A percentile compares a stretch with the other conserved stretches of the same genome.
Conservation (phyloP, 2,888 invertebrate genomes). For the Agrotis exclamationis region DNA sequence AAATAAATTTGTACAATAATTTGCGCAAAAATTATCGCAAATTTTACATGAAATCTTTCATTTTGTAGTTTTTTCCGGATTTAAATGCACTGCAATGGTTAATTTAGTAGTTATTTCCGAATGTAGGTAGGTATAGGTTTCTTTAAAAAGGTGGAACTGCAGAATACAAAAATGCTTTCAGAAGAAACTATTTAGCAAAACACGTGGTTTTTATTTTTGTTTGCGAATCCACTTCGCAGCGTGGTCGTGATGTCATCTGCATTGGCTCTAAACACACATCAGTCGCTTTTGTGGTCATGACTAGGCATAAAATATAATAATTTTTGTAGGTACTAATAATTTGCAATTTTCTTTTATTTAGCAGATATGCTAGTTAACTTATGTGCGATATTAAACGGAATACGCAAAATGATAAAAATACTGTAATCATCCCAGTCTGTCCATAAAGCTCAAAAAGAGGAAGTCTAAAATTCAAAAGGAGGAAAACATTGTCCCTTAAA, state of each 20-base stretch:
- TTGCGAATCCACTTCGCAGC: not conserved
- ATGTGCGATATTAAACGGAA: not conserved
- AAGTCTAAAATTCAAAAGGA: not conserved
- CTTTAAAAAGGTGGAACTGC: not conserved
- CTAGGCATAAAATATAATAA: not conserved
- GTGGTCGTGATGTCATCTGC: conserved; percentile 3
- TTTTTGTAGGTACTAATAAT: not conserved
- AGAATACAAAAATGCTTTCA: not conserved
- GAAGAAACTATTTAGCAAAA: not conserved
- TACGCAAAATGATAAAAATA: not conserved
- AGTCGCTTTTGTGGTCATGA: conserved; percentile 15
- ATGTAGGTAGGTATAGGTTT: not conserved
- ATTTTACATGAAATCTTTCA: too few species aligned
- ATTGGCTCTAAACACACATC: conserved; percentile 3
- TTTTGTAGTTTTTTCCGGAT: too few species aligned
- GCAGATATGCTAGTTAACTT: too few species aligned
- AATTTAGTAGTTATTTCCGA: not conserved
- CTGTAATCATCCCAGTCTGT: not conserved
- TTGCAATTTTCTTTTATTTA: not conserved
- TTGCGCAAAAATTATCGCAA: too few species aligned
- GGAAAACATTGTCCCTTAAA: not conserved
- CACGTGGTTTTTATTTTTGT: conserved; percentile 10
- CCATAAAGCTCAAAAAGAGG: not conserved
- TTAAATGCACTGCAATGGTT: too few species aligned
- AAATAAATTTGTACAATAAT: too few species aligned